phyloP scores from a whole-genome alignment of 2,797 vertebrate species.

The Anabacerthia variegaticeps region DNA sequence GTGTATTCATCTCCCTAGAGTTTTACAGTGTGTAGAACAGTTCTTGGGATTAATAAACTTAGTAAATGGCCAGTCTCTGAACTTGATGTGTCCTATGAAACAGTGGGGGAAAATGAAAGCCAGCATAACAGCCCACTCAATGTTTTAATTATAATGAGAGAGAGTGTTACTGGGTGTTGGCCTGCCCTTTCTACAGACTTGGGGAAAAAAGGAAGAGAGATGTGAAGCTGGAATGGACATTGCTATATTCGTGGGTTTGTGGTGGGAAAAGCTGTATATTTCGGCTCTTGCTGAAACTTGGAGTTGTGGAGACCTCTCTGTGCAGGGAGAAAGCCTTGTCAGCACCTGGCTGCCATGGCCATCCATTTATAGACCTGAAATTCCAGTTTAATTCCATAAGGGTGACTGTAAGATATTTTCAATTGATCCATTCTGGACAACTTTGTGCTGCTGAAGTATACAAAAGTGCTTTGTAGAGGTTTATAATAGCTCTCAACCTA shows the following conservation, averaged over 20 bases:
- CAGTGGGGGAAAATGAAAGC: background rate
- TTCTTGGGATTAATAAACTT: background rate
- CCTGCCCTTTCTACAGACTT: background rate
- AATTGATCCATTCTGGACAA: background rate
- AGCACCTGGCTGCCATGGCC: background rate
- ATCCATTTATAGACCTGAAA: background rate
- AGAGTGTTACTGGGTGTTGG: background rate
- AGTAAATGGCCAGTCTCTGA: background rate
- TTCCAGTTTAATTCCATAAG: background rate
- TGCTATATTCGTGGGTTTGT: fast-evolving
- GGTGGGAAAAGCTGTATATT: background rate
- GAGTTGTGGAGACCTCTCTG: background rate
- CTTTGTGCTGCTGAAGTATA: background rate
- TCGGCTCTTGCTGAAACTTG: background rate
- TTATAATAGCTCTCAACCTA: background rate
- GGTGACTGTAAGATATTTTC: background rate
- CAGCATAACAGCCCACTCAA: background rate
- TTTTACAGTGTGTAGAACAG: background rate
- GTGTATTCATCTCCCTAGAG: background rate
- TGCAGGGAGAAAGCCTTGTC: background rate
- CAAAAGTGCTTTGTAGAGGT: background rate
- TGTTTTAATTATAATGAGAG: fast-evolving
- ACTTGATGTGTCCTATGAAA: background rate
- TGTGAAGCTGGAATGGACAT: background rate
- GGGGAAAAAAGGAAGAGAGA: background rate